phyloP scores from a whole-genome alignment of 1,140 invertebrate genomes.

The Drosophila willistoni region DNA sequence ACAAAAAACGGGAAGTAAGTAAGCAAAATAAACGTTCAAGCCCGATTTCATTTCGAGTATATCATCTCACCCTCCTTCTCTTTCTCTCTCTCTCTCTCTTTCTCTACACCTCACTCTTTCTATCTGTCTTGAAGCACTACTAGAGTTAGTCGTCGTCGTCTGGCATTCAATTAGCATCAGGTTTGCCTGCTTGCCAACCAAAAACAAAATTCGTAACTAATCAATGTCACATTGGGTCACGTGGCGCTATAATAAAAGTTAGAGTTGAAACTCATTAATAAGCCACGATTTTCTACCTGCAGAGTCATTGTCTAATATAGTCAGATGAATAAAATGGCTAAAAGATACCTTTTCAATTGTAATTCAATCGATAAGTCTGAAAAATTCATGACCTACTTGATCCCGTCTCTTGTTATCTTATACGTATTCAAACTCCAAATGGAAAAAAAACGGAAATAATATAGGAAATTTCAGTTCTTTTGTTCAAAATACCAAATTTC shows the following conservation, averaged over 20 bases:
- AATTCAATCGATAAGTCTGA: too few species aligned
- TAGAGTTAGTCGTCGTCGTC: slow-evolving; percentile 35
- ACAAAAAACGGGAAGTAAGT: slow-evolving; percentile 34
- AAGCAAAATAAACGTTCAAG: neutral
- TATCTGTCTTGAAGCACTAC: slow-evolving; percentile 1
- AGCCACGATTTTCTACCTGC: slow-evolving; percentile 8
- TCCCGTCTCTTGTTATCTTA: too few species aligned
- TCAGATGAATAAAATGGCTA: too few species aligned
- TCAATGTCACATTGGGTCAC: slow-evolving; percentile 45
- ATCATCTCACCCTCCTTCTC: neutral
- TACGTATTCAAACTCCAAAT: too few species aligned
- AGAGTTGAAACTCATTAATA: slow-evolving; percentile 31
- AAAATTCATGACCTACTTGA: too few species aligned
- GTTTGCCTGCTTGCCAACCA: slow-evolving; percentile 14
- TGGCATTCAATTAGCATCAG: slow-evolving; percentile 48
- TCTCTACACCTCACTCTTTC: too few species aligned
- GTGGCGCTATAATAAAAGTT: slow-evolving; percentile 20
- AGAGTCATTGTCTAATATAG: slow-evolving; percentile 32
- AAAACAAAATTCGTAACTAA: slow-evolving; percentile 8
- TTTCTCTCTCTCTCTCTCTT: too few species aligned
- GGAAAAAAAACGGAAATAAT: too few species aligned
- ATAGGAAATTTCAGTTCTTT: too few species aligned
- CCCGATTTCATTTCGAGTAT: slow-evolving; percentile 33
- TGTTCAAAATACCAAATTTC: too few species aligned
- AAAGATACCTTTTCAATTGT: too few species aligned